These are phyloP conservation scores for Lepilemur ruficaudatus DNA, from an alignment of 2,797 vertebrate genomes.

Conservation along the genomic window DNA sequence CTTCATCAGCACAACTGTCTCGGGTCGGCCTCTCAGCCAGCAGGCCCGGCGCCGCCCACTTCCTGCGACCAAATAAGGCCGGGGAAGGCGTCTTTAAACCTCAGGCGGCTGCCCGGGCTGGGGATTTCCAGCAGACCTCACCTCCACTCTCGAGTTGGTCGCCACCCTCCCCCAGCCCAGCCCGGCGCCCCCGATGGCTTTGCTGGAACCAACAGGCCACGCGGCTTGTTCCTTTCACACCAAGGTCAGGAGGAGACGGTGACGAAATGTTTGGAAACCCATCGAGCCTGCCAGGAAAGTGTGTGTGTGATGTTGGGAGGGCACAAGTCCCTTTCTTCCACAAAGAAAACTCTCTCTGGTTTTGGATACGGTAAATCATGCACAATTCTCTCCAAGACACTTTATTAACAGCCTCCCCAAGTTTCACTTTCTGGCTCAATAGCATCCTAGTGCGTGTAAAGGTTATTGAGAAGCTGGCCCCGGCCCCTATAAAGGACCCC, in stretches of 20 bases:
- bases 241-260: slow-evolving; percentile 79
- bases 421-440: slow-evolving; percentile 41
- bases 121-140: slow-evolving; percentile 79
- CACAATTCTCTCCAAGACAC: slow-evolving; percentile 15
- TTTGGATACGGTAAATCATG: slow-evolving; percentile 45
- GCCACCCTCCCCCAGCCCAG: slow-evolving; percentile 46
- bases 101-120: slow-evolving; percentile 50
- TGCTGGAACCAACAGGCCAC: slow-evolving; percentile 62
- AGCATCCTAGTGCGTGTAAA: background rate
- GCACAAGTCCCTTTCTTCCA: slow-evolving; percentile 61
- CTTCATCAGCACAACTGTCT: slow-evolving; percentile 80
- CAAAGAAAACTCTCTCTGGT: slow-evolving; percentile 59
- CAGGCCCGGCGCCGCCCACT: slow-evolving; percentile 80
- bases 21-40: slow-evolving; percentile 42
- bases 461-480: slow-evolving; percentile 9
- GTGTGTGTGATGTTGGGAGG: slow-evolving; percentile 59
- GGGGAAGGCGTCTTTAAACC: slow-evolving; percentile 70
- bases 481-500: background rate
- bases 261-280: slow-evolving; percentile 81
- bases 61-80: slow-evolving; percentile 82
- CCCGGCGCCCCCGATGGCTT: slow-evolving; percentile 36
- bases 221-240: slow-evolving; percentile 59
- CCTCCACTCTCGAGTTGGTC: slow-evolving; percentile 40
- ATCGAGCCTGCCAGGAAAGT: slow-evolving; percentile 76
- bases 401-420: slow-evolving; percentile 34